A percentile compares a stretch with the other conserved stretches of the same genome.
These are phyloP conservation scores for Dipodomys spectabilis DNA, from an alignment of 2,113 vertebrate species.

Conservation along the genomic window DNA sequence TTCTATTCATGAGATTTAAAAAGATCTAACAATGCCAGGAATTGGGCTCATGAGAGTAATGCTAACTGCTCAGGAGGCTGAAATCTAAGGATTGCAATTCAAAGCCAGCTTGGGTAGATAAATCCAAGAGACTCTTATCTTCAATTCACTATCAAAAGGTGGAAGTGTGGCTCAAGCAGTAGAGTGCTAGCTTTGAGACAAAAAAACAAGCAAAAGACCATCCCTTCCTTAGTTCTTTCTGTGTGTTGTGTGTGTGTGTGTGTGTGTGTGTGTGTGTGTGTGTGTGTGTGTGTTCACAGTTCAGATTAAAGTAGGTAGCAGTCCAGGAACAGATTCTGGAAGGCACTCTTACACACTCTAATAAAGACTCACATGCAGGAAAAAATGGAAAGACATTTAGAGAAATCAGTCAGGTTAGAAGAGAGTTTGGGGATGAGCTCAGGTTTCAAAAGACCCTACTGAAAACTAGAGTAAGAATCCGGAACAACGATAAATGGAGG, in stretches of 20 bases:
- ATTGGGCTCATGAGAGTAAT: too few relatives aligned
- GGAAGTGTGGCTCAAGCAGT: too few relatives aligned
- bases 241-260: too few relatives aligned
- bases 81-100: too few relatives aligned
- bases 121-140: too few relatives aligned
- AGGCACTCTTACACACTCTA: background rate
- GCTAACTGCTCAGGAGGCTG: too few relatives aligned
- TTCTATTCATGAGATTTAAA: background rate
- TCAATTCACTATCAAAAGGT: too few relatives aligned
- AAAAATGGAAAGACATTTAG: conserved; percentile 37
- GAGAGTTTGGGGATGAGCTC: conserved; percentile 18
- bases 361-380: background rate
- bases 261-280: too few relatives aligned
- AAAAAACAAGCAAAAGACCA: too few relatives aligned
- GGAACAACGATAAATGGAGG: background rate
- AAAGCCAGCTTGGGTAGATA: too few relatives aligned
- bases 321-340: background rate
- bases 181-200: too few relatives aligned
- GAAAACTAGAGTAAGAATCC: background rate
- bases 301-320: conserved; percentile 27
- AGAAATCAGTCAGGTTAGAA: conserved; percentile 50
- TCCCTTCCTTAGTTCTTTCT: too few relatives aligned
- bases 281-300: background rate
- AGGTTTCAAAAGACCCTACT: conserved; percentile 52
- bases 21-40: background rate